A percentile compares a stretch with the other conserved stretches of the same genome.
Evolutionary conservation across 2,888 invertebrate species (phyloP).

Genomic region (Diabrotica balteata): DNA sequence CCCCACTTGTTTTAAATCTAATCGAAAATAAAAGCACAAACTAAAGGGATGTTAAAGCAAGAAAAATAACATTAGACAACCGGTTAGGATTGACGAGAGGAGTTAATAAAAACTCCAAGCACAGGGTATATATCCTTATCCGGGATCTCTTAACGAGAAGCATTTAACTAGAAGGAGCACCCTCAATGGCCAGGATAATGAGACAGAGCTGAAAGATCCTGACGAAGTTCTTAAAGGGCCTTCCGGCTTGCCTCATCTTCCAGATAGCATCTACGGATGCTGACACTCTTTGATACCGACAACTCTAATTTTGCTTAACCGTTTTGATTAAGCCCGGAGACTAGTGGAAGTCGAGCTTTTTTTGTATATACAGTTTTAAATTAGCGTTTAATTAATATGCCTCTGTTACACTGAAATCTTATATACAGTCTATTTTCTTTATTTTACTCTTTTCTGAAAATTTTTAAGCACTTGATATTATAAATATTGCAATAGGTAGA

Average conservation of each 20-base stretch:
- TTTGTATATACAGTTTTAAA: slow-evolving; percentile 10
- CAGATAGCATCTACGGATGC: slow-evolving; percentile 45
- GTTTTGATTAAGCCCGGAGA: slow-evolving; percentile 34
- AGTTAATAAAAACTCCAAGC: slow-evolving; percentile 45
- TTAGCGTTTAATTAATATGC: slow-evolving; percentile 14
- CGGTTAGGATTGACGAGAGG: slow-evolving; percentile 39
- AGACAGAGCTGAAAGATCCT: slow-evolving; percentile 43
- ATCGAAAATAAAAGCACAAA: slow-evolving; percentile 24
- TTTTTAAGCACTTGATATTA: no score
- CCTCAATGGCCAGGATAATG: slow-evolving; percentile 49
- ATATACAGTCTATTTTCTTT: no score
- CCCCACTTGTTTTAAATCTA: not conserved
- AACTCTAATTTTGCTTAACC: slow-evolving; percentile 45
- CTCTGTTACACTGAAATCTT: no score
- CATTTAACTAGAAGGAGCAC: slow-evolving; percentile 46
- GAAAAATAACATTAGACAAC: slow-evolving; percentile 35
- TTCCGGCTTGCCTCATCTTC: slow-evolving; percentile 44
- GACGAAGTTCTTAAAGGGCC: slow-evolving; percentile 41
- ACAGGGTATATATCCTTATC: slow-evolving; percentile 43
- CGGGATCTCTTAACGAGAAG: slow-evolving; percentile 46
- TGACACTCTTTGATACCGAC: slow-evolving; percentile 40
- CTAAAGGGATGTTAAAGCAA: slow-evolving; percentile 26
- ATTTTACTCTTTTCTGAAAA: no score
- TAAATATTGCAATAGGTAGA: no score
- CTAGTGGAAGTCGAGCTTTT: slow-evolving; percentile 11